Evolutionary conservation across 2,113 vertebrate genomes (phyloP).

Genomic region (Halcyon senegalensis): DNA sequence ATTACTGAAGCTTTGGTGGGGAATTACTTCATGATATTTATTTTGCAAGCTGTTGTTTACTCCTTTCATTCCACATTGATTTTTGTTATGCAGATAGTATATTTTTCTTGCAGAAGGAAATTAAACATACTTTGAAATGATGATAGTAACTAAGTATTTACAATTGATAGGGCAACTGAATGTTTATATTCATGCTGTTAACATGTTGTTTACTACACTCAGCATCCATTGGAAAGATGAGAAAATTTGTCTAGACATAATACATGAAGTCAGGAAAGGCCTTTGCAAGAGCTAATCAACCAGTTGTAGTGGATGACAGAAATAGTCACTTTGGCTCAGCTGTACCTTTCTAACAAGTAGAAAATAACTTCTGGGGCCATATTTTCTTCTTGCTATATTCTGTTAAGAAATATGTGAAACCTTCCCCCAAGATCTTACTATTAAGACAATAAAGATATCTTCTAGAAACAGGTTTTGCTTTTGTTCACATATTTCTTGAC

Average conservation of each 20-base stretch:
- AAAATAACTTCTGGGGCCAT: not conserved
- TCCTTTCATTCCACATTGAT: slow-evolving; percentile 67
- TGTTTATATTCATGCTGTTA: slow-evolving; percentile 16
- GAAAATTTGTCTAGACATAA: not conserved
- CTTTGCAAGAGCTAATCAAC: not conserved
- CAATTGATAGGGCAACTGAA: slow-evolving; percentile 35
- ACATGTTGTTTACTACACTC: not conserved
- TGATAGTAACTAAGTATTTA: slow-evolving; percentile 30
- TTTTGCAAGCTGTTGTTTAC: slow-evolving; percentile 79
- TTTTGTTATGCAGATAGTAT: slow-evolving; percentile 30
- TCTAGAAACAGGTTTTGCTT: not conserved
- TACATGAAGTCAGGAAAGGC: not conserved
- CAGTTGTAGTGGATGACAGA: not conserved
- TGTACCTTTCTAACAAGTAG: not conserved
- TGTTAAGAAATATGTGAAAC: not conserved
- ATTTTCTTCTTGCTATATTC: not conserved
- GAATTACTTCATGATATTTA: slow-evolving; percentile 71
- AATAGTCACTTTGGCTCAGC: not conserved
- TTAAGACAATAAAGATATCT: not conserved
- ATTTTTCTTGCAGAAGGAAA: slow-evolving; percentile 53
- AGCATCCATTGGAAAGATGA: not conserved
- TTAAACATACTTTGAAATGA: slow-evolving; percentile 54
- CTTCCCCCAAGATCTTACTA: not conserved
- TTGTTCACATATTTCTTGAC: not conserved
- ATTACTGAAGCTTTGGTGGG: slow-evolving; percentile 71